Conservation (phyloP, 2,888 invertebrate genomes). For the Apodemia hepburni region DNA sequence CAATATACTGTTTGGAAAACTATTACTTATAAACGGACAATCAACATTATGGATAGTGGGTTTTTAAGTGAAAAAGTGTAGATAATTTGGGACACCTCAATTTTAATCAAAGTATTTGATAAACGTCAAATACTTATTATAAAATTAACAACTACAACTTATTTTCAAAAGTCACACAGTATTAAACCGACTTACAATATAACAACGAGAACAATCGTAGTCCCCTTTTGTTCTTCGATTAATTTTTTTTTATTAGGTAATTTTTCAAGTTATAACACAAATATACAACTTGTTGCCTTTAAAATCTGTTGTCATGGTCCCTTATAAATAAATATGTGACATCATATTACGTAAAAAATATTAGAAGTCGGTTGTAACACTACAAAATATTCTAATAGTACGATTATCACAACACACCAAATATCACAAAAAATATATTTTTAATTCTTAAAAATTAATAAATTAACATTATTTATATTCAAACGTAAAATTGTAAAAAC, state of each 20-base stretch:
- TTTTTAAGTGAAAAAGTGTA: too few species aligned
- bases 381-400: not conserved
- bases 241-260: not conserved
- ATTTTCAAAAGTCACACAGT: not conserved
- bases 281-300: not conserved
- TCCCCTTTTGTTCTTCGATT: not conserved
- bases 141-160: not conserved
- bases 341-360: not conserved
- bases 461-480: conserved; percentile 3
- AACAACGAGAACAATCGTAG: too few species aligned
- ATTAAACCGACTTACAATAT: not conserved
- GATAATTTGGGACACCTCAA: too few species aligned
- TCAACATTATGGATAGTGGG: too few species aligned
- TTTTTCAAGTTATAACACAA: not conserved
- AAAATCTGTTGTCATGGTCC: not conserved
- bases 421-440: conserved; percentile 50
- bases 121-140: not conserved
- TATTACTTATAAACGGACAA: too few species aligned
- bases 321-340: not conserved
- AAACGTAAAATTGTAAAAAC: not conserved
- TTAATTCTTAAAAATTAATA: conserved; percentile 7
- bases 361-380: not conserved
- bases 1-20: too few species aligned
- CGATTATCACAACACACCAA: conserved; percentile 56
- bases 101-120: too few species aligned